phyloP scores from a whole-genome alignment of 2,888 invertebrate genomes.

The Meiosimyza decipiens region DNA sequence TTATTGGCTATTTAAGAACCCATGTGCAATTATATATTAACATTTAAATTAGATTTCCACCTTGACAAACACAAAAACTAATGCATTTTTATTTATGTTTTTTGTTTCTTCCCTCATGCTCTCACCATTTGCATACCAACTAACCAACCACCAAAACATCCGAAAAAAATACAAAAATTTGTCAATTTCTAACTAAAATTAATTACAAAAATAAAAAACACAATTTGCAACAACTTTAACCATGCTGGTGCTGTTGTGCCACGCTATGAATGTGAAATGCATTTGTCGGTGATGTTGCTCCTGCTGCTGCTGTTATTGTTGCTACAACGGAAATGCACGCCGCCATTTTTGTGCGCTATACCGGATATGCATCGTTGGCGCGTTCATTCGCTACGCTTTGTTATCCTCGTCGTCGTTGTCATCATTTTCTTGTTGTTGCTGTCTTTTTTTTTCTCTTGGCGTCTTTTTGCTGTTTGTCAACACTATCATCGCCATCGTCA shows the following conservation, averaged over 20 bases:
- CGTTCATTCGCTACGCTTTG: conserved; percentile 23
- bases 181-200: conserved; percentile 29
- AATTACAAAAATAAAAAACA: too few relatives aligned
- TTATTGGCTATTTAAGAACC: too few relatives aligned
- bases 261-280: conserved; percentile 37
- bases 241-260: background rate
- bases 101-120: conserved; percentile 35
- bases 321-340: conserved; percentile 20
- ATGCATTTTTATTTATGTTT: conserved; percentile 30
- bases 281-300: conserved; percentile 33
- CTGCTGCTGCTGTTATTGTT: conserved; percentile 28
- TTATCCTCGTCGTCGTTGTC: conserved; percentile 1
- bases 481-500: conserved; percentile 12
- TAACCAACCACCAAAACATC: conserved; percentile 43
- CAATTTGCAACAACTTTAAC: conserved; percentile 7
- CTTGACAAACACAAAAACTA: too few relatives aligned
- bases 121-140: conserved; percentile 34
- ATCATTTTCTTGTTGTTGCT: conserved; percentile 16
- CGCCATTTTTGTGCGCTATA: conserved; percentile 19
- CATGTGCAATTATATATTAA: too few relatives aligned
- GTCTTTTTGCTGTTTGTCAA: background rate
- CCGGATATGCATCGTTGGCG: conserved; percentile 32
- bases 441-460: conserved; percentile 24
- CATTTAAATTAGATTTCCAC: too few relatives aligned
- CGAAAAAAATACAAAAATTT: conserved; percentile 24